phyloP scores from a whole-genome alignment of 2,888 invertebrate genomes.

The Hesperia comma region DNA sequence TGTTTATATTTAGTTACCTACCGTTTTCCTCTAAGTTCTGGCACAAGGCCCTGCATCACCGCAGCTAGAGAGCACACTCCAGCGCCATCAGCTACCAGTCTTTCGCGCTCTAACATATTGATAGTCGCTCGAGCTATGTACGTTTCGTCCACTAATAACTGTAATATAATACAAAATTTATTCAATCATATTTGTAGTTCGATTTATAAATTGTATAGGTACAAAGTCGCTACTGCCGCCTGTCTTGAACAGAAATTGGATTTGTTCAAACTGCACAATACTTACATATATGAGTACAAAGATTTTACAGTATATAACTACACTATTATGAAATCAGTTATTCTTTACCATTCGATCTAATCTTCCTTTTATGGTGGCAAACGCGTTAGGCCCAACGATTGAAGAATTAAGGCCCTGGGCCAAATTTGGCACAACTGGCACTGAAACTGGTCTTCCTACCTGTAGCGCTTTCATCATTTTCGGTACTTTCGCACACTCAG shows the following conservation, averaged over 20 bases:
- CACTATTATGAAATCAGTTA: too few relatives aligned
- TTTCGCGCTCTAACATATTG: conserved; percentile 87
- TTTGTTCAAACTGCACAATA: too few relatives aligned
- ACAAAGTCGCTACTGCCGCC: too few relatives aligned
- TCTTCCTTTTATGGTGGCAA: conserved; percentile 86
- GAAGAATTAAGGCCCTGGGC: conserved; percentile 91
- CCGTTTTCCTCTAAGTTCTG: conserved; percentile 90
- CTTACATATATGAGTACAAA: too few relatives aligned
- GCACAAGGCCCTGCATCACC: conserved; percentile 87
- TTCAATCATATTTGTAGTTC: too few relatives aligned
- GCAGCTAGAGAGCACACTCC: conserved; percentile 91
- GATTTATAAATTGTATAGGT: too few relatives aligned
- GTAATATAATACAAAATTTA: conserved; percentile 32
- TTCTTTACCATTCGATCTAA: conserved; percentile 87
- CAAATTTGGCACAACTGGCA: conserved; percentile 85
- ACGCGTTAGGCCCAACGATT: conserved; percentile 88
- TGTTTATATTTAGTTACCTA: conserved; percentile 48
- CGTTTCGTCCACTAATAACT: conserved; percentile 87
- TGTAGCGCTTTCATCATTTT: conserved; percentile 89
- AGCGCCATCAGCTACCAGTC: conserved; percentile 92
- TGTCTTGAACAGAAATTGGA: too few relatives aligned
- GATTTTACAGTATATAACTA: too few relatives aligned
- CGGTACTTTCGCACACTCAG: conserved; percentile 91
- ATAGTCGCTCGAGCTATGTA: conserved; percentile 88
- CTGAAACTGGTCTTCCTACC: conserved; percentile 85